These are phyloP conservation scores for Molossus molossus DNA, from an alignment of 2,797 vertebrate species.

Conservation along the genomic window DNA sequence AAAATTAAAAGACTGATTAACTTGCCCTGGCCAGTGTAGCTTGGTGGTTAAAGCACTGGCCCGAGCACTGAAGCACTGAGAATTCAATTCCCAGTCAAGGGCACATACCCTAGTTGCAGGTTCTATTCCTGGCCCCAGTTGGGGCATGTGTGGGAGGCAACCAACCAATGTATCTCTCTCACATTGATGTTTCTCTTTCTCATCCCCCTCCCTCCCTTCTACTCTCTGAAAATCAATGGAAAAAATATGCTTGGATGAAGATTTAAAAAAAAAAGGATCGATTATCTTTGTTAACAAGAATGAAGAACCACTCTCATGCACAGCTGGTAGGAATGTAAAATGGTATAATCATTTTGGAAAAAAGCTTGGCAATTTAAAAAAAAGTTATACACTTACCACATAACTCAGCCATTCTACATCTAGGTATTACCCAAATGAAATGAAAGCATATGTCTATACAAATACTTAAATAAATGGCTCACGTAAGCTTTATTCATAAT, in stretches of 20 bases:
- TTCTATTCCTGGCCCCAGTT: no score
- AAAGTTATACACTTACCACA: slow-evolving; percentile 15
- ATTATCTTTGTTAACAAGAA: not conserved
- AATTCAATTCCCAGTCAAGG: no score
- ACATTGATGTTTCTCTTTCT: no score
- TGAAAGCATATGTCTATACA: not conserved
- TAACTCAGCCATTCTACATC: not conserved
- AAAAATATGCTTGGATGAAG: not conserved
- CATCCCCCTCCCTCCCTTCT: no score
- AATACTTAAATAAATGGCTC: not conserved
- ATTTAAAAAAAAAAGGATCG: not conserved
- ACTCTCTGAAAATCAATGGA: no score
- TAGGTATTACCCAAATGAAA: slow-evolving; percentile 38
- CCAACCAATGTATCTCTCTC: no score
- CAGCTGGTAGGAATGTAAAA: not conserved
- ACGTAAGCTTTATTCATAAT: slow-evolving; percentile 44
- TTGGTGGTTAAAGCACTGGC: no score
- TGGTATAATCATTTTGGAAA: not conserved
- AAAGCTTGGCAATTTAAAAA: not conserved
- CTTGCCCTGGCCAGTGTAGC: no score
- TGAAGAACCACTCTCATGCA: not conserved
- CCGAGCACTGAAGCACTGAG: no score
- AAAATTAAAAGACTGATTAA: not conserved
- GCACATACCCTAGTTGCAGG: no score
- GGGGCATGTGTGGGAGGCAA: no score